These are phyloP conservation scores for Eutolmus rufibarbis DNA, from an alignment of 2,888 invertebrate species.

Conservation along the genomic window DNA sequence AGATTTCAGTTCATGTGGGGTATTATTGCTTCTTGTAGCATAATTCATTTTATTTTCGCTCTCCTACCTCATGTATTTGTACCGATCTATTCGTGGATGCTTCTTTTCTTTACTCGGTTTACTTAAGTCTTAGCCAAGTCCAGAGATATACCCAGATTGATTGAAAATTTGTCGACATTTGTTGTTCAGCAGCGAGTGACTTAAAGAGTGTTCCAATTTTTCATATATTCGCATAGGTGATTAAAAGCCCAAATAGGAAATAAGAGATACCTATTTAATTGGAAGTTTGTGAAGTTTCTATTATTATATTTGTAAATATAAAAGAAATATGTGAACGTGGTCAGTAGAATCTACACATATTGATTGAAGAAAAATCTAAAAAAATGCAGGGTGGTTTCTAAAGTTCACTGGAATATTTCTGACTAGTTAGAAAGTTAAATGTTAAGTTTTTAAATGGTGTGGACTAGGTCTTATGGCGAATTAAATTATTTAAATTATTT, in stretches of 20 bases:
- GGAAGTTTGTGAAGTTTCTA: background rate
- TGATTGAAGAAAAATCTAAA: too few species aligned
- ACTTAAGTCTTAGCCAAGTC: background rate
- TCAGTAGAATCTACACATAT: background rate
- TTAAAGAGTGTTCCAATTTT: background rate
- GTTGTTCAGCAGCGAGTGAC: background rate
- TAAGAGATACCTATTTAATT: background rate
- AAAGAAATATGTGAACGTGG: background rate
- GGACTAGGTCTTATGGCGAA: too few species aligned
- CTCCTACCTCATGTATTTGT: background rate
- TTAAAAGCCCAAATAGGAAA: background rate
- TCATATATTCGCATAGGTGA: background rate
- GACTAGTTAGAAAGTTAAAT: too few species aligned
- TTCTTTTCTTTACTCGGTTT: background rate
- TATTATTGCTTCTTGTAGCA: background rate
- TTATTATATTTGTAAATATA: background rate
- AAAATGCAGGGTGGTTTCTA: too few species aligned
- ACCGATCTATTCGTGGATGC: background rate
- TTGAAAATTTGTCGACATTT: background rate
- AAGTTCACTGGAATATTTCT: too few species aligned
- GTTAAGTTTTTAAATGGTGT: too few species aligned
- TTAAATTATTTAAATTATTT: too few species aligned
- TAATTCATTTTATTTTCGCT: background rate
- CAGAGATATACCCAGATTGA: background rate
- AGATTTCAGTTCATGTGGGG: background rate